phyloP scores from a whole-genome alignment of 2,113 vertebrate species.

The Verasper variegatus region DNA sequence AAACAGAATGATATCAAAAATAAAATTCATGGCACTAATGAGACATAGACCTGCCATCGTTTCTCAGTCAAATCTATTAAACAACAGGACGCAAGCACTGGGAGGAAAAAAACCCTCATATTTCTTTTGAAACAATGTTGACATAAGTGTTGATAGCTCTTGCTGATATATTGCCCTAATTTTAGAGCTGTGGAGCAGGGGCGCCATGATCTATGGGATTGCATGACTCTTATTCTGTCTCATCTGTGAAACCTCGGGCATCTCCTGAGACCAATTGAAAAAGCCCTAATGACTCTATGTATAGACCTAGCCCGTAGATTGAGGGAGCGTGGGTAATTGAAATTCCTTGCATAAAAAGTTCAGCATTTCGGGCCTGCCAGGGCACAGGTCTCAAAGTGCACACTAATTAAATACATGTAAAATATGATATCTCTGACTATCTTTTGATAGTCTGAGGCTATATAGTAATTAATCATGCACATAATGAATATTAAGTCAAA shows the following conservation, averaged over 20 bases:
- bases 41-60: conserved; percentile 61
- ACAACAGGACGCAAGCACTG: conserved; percentile 52
- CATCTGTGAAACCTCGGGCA: conserved; percentile 68
- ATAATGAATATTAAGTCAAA: conserved; percentile 71
- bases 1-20: conserved; percentile 71
- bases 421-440: conserved; percentile 70
- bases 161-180: conserved; percentile 76
- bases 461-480: conserved; percentile 74
- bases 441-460: conserved; percentile 74
- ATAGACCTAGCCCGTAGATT: conserved; percentile 57
- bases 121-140: conserved; percentile 74
- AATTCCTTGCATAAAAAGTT: conserved; percentile 68
- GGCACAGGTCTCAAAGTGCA: conserved; percentile 72
- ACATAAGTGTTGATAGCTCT: conserved; percentile 69
- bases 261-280: conserved; percentile 73
- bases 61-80: conserved; percentile 58
- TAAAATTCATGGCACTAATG: conserved; percentile 73
- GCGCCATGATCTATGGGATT: conserved; percentile 62
- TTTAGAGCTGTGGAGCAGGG: conserved; percentile 56
- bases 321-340: conserved; percentile 63
- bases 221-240: conserved; percentile 60
- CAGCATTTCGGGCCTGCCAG: conserved; percentile 59
- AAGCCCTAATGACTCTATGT: conserved; percentile 70
- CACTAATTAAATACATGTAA: conserved; percentile 77
- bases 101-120: conserved; percentile 49